Conservation (phyloP, 2,797 vertebrate genomes). For the Darevskia nairensis region DNA sequence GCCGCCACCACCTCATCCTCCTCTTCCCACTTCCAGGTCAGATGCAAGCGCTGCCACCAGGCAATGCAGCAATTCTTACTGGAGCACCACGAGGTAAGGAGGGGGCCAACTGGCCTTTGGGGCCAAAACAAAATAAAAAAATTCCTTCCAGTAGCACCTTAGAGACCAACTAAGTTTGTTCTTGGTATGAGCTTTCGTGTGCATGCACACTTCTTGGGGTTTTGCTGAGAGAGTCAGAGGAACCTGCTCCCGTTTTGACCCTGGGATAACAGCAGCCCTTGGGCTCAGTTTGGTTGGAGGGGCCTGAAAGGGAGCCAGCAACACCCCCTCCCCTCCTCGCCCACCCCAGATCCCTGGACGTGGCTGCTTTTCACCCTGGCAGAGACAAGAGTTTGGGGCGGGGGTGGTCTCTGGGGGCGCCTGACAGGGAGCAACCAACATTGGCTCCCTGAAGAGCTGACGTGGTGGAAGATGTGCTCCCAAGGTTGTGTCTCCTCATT, state of each 20-base stretch:
- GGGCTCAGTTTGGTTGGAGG: neutral
- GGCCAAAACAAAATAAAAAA: no score
- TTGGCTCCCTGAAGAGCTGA: no score
- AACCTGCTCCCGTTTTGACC: no score
- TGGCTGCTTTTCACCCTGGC: neutral
- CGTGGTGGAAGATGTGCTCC: no score
- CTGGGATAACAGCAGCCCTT: neutral
- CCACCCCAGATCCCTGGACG: neutral
- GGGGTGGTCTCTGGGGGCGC: neutral
- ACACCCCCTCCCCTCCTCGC: neutral
- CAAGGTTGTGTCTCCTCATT: no score
- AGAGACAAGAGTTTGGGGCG: neutral
- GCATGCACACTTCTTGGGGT: no score
- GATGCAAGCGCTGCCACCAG: conserved; percentile 53
- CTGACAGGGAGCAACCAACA: no score
- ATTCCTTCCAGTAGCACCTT: no score
- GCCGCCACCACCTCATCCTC: neutral
- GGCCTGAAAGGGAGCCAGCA: neutral
- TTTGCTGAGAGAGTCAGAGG: no score
- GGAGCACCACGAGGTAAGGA: conserved; percentile 54
- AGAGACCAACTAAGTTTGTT: no score
- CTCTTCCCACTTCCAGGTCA: conserved; percentile 37
- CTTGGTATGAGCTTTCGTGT: no score
- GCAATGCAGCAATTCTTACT: conserved; percentile 56
- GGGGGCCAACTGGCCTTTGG: neutral